Evolutionary conservation across 2,113 vertebrate species (phyloP).

Genomic region (Austrofundulus limnaeus): DNA sequence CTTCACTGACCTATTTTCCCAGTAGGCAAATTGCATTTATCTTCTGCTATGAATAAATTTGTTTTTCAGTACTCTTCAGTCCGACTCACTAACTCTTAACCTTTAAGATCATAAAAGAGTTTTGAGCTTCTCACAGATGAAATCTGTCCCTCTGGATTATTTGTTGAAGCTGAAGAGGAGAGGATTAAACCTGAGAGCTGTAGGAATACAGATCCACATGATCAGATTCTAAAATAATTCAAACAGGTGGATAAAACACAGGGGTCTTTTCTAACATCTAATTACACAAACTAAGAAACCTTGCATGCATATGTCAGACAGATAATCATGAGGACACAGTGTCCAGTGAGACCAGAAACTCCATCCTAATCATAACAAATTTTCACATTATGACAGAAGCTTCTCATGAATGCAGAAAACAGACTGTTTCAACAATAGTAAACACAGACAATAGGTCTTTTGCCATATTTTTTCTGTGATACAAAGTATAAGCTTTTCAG

Average conservation of each 20-base stretch:
- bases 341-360: not conserved
- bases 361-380: not conserved
- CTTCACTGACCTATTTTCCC: too few relatives aligned
- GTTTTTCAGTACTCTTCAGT: not conserved
- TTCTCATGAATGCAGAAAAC: too few relatives aligned
- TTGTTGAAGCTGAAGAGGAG: constrained; percentile 3
- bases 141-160: not conserved
- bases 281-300: not conserved
- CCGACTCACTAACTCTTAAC: not conserved
- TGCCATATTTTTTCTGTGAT: too few relatives aligned
- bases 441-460: too few relatives aligned
- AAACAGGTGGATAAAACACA: constrained; percentile 11
- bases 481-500: too few relatives aligned
- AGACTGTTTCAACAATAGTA: too few relatives aligned
- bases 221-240: not conserved
- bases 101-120: not conserved
- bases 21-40: too few relatives aligned
- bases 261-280: not conserved
- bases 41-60: not conserved
- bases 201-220: not conserved
- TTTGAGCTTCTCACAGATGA: not conserved
- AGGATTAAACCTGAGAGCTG: not conserved
- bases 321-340: not conserved
- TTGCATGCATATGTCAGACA: constrained; percentile 7
- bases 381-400: too few relatives aligned